Evolutionary conservation across 1,140 invertebrate species (phyloP).

Genomic region (Venturia canescens): DNA sequence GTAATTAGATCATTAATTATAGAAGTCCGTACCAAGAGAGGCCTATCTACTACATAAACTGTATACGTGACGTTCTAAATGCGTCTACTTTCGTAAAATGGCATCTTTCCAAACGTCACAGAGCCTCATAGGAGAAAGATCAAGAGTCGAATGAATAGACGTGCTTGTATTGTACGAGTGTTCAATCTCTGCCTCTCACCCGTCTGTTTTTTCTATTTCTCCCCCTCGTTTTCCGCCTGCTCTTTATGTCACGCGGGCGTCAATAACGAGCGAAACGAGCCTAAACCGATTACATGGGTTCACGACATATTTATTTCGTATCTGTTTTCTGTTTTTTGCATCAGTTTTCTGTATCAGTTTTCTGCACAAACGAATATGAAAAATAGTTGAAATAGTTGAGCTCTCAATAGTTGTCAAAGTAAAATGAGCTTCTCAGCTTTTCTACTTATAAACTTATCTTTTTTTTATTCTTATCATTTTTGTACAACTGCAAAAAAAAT

Average conservation of each 20-base stretch:
- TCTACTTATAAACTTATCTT: too few species aligned
- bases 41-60: neutral
- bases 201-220: too few species aligned
- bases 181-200: neutral
- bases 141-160: neutral
- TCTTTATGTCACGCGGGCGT: neutral
- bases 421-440: too few species aligned
- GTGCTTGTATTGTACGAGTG: neutral
- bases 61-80: neutral
- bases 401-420: too few species aligned
- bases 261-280: neutral
- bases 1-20: constrained; percentile 12
- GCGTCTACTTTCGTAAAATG: neutral
- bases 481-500: too few species aligned
- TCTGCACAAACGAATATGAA: neutral
- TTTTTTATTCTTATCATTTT: too few species aligned
- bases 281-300: neutral
- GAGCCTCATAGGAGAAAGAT: neutral
- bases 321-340: too few species aligned
- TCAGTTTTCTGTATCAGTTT: too few species aligned
- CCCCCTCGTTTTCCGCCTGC: neutral
- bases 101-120: neutral
- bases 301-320: neutral
- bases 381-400: too few species aligned
- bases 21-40: neutral